Evolutionary conservation across 2,797 vertebrate species (phyloP), one percentile per base, ranked within the genome.

Genomic region (Triplophysa bombifrons): DNA sequence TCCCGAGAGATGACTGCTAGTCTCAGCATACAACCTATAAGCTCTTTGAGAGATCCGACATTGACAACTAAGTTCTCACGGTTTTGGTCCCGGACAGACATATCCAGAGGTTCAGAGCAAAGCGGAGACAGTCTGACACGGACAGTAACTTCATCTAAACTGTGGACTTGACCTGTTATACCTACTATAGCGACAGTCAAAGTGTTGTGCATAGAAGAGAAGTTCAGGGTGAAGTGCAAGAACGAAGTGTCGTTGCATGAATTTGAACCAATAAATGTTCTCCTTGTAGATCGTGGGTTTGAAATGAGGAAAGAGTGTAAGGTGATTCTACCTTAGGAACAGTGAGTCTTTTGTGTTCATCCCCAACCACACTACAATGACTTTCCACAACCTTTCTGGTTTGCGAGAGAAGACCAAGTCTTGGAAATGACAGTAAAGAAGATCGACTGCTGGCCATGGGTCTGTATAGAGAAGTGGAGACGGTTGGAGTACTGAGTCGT

Each of bases 151-250:
- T 92, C 88, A 74, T 91, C 88, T 83, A 93, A 83, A 16, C 74
- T 84, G 80, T 89, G 86, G 46, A 81, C 66, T 0, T 81, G 82
- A 67, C 91, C 90, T 17, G 87, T 87, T 19, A 95, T 85, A 50
- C 89, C 63, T 13, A 94, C 84, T 66, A 93, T 72, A 0, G 87
- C 87, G 64, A 94, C 86, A 0, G 84, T 89, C 74, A 95, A 83
- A 12, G 83, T 88, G 74, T 88, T 89, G 20, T 87, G 88, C 10
- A 85, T 85, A n/a, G 87, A 71, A 41, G 90, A 92, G 84, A 93
- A 94, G 85, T 88, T 90, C 80, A 93, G 77, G 7, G 88, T 91
- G 79, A 95, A 94, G 81, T 91, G 89, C 79, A 95, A 90, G 63
- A 84, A 86, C n/a, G 78, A 73, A 76, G 74, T 8, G 58, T 79